Evolutionary conservation across 2,797 vertebrate genomes (phyloP), one percentile per base, ranked within the genome.

Genomic region (Sebastolobus altivelis): DNA sequence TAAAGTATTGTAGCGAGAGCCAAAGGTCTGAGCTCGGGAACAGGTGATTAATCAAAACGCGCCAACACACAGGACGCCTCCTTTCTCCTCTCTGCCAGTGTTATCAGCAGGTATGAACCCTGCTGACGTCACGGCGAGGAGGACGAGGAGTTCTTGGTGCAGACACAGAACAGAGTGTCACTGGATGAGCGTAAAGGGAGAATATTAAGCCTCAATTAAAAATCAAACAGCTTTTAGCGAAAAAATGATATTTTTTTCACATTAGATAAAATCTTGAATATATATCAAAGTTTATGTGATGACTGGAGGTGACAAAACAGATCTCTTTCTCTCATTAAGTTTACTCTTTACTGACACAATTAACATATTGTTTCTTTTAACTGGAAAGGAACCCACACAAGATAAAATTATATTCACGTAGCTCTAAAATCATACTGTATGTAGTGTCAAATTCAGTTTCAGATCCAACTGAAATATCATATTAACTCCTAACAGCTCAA

Each of bases 21-120:
- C 62, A 90, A 92, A 91, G 88, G 90, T 93, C n/a, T 72, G n/a
- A 52, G 65, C 79, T 70, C 4, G 3, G 73, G 77, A 83, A 38
- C 69, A 75, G 72, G 66, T 5, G 70, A 88, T 90, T 90, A 94
- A 92, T 93, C 83, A 87, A 81, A 88, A 75, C 1, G 20, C 20
- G 22, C 20, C 18, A 2, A 49, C 58, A 54, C 69, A 71, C 37
- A 73, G 5, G 58, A 59, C 2, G 8, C 73, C 33, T 85, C 35
- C 33, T 76, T 55, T 79, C 66, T 85, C 49, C 40, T 27, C 38
- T 65, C 40, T 69, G 78, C 22, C 65, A 81, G 84, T 58, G 65
- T 85, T 85, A 82, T 86, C 83, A 72, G 72, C 77, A 61, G 54
- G 75, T 37, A 25, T 52, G 54, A 87, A 86, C 74, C 69, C 71